Conservation (phyloP, 2,113 vertebrate genomes). For the Miniopterus natalensis region DNA sequence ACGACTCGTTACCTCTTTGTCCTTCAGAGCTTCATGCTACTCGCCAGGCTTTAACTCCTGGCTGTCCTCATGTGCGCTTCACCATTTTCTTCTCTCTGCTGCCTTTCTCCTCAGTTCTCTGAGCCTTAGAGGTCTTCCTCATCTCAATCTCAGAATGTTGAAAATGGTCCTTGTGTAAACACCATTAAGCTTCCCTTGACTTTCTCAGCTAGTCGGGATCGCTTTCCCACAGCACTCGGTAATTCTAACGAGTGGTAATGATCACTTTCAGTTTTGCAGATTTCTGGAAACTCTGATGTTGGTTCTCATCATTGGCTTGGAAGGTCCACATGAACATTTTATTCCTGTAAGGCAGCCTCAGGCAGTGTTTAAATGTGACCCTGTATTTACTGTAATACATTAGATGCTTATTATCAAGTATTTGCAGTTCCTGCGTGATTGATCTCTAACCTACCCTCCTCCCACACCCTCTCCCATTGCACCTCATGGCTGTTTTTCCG, state of each 20-base stretch:
- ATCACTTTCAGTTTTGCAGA: neutral
- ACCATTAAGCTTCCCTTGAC: neutral
- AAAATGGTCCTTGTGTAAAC: neutral
- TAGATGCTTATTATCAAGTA: neutral
- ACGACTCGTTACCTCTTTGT: no score
- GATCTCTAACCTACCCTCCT: neutral
- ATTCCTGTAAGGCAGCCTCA: neutral
- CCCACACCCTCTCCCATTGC: neutral
- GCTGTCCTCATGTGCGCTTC: rapidly evolving
- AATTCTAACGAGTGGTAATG: neutral
- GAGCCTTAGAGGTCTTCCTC: neutral
- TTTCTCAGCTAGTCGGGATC: neutral
- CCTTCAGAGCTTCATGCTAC: rapidly evolving
- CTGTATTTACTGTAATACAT: neutral
- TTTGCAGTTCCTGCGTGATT: neutral
- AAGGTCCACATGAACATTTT: neutral
- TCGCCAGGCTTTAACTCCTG: rapidly evolving
- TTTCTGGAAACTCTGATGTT: slow-evolving; percentile 31
- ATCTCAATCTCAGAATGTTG: neutral
- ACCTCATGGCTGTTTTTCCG: neutral
- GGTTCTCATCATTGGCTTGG: neutral
- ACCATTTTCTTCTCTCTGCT: no score
- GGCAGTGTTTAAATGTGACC: neutral
- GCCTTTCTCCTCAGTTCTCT: neutral
- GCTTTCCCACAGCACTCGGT: neutral